A percentile compares a stretch with the other conserved stretches of the same genome.
Conservation (phyloP, 2,113 vertebrate genomes). For the Alligator mississippiensis region DNA sequence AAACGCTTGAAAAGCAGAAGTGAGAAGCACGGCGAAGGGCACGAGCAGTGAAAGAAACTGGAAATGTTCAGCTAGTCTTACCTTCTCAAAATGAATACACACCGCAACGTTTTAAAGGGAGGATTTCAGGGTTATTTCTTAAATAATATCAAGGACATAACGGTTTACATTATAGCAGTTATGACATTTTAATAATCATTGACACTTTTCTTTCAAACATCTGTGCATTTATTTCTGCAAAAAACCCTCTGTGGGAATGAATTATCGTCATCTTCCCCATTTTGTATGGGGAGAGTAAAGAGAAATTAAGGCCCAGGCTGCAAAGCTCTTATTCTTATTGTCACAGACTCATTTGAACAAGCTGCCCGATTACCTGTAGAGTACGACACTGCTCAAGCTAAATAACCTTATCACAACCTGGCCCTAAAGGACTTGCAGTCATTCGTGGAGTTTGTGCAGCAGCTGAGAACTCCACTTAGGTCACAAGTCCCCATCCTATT, state of each 20-base stretch:
- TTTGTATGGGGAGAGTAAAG: neutral
- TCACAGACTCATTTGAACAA: neutral
- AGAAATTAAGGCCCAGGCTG: neutral
- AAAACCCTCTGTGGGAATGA: neutral
- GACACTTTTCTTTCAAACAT: neutral
- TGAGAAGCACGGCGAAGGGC: neutral
- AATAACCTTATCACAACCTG: neutral
- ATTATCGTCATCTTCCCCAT: neutral
- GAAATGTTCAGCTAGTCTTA: neutral
- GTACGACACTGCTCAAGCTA: neutral
- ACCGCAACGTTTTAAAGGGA: neutral
- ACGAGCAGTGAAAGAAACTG: neutral
- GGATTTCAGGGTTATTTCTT: slow-evolving; percentile 14
- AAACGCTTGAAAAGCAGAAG: neutral
- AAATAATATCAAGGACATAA: neutral
- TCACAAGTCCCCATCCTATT: neutral
- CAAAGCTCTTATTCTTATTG: neutral
- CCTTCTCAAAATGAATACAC: neutral
- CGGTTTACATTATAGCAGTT: neutral
- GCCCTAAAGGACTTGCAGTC: neutral
- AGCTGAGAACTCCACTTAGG: neutral
- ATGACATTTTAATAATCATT: neutral
- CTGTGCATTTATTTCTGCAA: neutral
- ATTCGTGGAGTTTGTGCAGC: neutral
- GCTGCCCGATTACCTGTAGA: neutral